phyloP scores from a whole-genome alignment of 2,797 vertebrate species.

The Megaceryle alcyon region DNA sequence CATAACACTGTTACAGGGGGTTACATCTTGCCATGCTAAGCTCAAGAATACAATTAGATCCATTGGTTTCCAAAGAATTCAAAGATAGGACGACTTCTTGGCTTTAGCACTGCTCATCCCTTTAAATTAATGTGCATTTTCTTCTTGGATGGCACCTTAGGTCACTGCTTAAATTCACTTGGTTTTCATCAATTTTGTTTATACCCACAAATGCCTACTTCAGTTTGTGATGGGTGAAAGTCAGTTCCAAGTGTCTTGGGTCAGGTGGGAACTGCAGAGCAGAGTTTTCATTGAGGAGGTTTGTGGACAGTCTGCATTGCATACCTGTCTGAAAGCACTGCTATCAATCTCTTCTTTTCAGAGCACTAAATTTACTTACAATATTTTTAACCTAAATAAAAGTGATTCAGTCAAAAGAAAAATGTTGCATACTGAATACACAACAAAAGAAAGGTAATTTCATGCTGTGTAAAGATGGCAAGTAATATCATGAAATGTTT shows the following conservation, averaged over 20 bases:
- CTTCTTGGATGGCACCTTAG: neutral
- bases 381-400: neutral
- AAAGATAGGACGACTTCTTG: neutral
- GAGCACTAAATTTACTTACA: neutral
- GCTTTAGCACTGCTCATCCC: neutral
- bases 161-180: neutral
- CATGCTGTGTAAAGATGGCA: conserved; percentile 30
- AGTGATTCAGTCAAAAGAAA: neutral
- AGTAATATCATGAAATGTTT: conserved; percentile 8
- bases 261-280: neutral
- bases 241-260: neutral
- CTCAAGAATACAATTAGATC: neutral
- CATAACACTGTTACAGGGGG: neutral
- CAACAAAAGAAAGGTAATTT: conserved; percentile 33
- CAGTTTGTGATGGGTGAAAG: neutral
- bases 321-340: neutral
- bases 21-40: neutral
- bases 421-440: neutral
- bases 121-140: neutral
- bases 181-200: neutral
- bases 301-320: rapidly evolving
- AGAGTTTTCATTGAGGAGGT: neutral
- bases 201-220: neutral
- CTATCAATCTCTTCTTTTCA: neutral
- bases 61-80: neutral